Conservation (phyloP, 2,797 vertebrate genomes). For the Anabacerthia variegaticeps region DNA sequence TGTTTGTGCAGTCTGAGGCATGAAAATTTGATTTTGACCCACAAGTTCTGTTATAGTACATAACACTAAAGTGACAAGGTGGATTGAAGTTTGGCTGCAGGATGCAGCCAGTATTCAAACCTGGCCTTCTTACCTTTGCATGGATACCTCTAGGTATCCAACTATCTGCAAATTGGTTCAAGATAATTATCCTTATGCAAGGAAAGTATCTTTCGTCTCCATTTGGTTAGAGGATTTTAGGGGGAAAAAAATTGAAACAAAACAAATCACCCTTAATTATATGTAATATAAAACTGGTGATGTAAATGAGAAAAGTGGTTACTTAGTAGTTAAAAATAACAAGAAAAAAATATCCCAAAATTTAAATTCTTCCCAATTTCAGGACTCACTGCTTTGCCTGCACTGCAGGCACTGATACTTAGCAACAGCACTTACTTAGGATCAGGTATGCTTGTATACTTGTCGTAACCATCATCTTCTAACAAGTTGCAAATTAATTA, state of each 20-base stretch:
- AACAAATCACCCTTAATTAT: neutral
- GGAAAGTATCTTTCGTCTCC: neutral
- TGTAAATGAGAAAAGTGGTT: neutral
- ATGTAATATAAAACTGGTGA: neutral
- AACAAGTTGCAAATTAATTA: neutral
- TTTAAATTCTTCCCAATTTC: neutral
- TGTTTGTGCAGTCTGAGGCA: neutral
- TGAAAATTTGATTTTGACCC: neutral
- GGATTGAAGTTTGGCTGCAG: neutral
- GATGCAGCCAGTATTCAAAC: neutral
- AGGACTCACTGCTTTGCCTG: neutral
- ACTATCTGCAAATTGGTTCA: neutral
- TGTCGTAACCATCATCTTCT: neutral
- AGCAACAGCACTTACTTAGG: neutral
- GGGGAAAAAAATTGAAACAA: too few species aligned
- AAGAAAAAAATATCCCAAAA: neutral
- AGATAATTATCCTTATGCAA: neutral
- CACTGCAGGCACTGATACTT: neutral
- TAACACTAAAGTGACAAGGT: rapidly evolving
- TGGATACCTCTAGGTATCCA: neutral
- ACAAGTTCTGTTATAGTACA: neutral
- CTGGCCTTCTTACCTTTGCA: neutral
- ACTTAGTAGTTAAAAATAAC: neutral
- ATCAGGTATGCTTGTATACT: neutral
- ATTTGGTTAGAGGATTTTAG: neutral